Base-by-base conservation (phyloP, 2,797 vertebrate genomes). In the Monodelphis domestica region DNA sequence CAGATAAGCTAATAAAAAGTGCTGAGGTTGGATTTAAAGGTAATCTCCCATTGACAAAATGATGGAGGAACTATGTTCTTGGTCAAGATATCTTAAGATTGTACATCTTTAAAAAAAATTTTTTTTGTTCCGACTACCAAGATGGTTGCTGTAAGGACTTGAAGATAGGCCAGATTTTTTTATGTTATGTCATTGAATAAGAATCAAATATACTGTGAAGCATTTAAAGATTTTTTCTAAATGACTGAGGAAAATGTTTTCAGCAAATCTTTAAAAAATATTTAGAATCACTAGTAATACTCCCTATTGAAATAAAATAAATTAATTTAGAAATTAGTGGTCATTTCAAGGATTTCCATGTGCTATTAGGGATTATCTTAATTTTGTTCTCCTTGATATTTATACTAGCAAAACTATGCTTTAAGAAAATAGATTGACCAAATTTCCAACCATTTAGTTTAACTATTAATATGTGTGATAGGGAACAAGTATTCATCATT, bases 21-120 rank as follows among this genome's bases (percentile, higher is more conserved):
- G 51, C 87, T 88, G 50, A 88, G 21, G 52, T 88, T 88, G 87
- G 28, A 88, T 33, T 88, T 53, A 53, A 88, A 88, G 87, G 21
- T 88, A 88, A 88, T 88, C 87, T n/a, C 29, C 52, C 51, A 88
- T 87, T 88, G 87, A 88, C 51, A 88, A 88, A 88, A 53, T 88
- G 87, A 88, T 52, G 30, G 53, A 52, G 87, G 9, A 53, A 53
- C 30, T 52, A 88, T 88, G 51, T 88, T 53, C 51, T 88, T 52
- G 45, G 38, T 78, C 70, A 78, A 78, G 3, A 26, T 45, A 21
- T 78, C 26, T 78, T 45, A 78, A 78, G 1, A 17, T 26, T 45
- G 38, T 78, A 78, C 70, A 78, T 45, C 38, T 78, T 17, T 17
- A 78, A n/a, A n/a, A n/a, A n/a, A n/a, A n/a, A 78, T 78, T 78